Percentiles rank a stretch among this genome's conserved stretches.
Conservation (phyloP, 2,113 vertebrate genomes). For the Phalacrocorax brasilianus region DNA sequence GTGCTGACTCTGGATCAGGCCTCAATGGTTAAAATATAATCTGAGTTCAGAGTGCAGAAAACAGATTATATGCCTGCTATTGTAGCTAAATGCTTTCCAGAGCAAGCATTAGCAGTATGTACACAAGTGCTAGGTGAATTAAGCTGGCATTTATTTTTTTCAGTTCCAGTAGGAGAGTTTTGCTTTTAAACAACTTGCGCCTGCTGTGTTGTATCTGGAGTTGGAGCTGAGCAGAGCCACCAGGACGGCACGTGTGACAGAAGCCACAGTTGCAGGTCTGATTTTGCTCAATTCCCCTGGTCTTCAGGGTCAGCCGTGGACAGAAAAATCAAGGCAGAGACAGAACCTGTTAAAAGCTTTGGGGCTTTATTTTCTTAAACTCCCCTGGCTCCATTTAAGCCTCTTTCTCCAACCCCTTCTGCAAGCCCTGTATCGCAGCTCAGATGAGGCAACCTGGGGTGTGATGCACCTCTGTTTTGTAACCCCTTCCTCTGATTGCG, state of each 20-base stretch:
- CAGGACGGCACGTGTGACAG: not conserved
- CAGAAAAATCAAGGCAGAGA: conserved; percentile 2
- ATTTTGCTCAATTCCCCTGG: not conserved
- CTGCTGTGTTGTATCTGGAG: conserved; percentile 21
- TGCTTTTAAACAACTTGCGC: not conserved
- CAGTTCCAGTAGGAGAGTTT: conserved; percentile 7
- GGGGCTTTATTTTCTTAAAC: not conserved
- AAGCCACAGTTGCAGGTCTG: conserved; percentile 19
- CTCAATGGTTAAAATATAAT: conserved; percentile 31
- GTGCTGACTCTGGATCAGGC: not conserved
- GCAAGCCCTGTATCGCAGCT: not conserved
- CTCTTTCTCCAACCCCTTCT: not conserved
- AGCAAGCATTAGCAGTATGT: conserved; percentile 19
- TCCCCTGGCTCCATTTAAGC: not conserved
- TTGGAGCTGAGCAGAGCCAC: not conserved
- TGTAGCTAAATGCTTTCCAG: conserved; percentile 23
- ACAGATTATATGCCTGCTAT: conserved; percentile 33
- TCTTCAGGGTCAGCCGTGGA: not conserved
- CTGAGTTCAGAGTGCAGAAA: conserved; percentile 45
- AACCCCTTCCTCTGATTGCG: not conserved
- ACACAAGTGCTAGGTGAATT: conserved; percentile 38
- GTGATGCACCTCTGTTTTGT: not conserved
- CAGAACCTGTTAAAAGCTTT: not conserved
- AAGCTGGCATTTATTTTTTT: conserved; percentile 37
- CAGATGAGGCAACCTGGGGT: not conserved